A percentile compares a stretch with the other conserved stretches of the same genome.
phyloP scores from a whole-genome alignment of 2,113 vertebrate species.

The Megaceryle torquata region DNA sequence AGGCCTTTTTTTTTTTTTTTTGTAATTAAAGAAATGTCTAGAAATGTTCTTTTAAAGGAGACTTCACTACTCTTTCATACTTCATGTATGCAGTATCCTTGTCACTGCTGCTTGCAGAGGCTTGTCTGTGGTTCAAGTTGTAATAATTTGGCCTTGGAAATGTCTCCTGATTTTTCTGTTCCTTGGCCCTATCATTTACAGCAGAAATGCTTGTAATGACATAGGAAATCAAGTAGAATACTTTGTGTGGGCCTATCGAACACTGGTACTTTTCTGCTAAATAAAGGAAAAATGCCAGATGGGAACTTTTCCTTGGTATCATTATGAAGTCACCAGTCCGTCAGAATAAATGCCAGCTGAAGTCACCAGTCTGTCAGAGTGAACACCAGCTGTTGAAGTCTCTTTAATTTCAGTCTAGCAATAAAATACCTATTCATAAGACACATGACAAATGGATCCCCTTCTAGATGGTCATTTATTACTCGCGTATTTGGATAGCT shows the following conservation, averaged over 20 bases:
- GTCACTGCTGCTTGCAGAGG: neutral
- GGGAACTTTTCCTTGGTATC: neutral
- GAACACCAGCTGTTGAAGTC: neutral
- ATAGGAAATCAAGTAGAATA: neutral
- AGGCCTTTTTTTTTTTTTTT: neutral
- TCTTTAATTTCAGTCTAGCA: neutral
- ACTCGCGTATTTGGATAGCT: neutral
- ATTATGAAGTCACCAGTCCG: neutral
- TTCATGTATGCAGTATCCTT: neutral
- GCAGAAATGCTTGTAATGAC: neutral
- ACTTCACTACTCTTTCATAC: neutral
- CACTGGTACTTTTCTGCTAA: neutral
- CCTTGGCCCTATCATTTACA: neutral
- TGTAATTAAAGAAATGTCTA: neutral
- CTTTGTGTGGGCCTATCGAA: neutral
- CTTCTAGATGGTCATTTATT: neutral
- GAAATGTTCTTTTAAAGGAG: neutral
- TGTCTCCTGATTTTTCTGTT: neutral
- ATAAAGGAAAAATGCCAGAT: neutral
- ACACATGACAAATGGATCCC: neutral
- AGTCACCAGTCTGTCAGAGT: too few species aligned
- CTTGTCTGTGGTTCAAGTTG: neutral
- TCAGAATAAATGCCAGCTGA: neutral
- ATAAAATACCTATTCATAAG: neutral
- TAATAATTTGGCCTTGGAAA: neutral